phyloP scores from a whole-genome alignment of 1,140 invertebrate species.

The Bombus confusus region DNA sequence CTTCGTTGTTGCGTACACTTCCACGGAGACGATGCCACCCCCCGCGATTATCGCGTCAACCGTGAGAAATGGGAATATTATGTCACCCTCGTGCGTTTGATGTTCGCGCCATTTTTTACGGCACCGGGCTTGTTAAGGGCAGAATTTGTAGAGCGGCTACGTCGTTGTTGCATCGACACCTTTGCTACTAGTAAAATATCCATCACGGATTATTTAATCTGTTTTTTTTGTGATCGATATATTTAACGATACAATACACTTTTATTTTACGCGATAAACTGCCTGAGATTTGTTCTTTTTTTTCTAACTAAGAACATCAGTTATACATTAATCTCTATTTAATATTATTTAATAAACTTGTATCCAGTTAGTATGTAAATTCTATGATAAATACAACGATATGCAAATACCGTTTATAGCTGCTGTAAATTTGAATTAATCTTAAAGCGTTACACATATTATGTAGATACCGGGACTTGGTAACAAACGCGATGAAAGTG shows the following conservation, averaged over 20 bases:
- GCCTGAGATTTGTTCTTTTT: no score
- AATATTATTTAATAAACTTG: no score
- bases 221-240: no score
- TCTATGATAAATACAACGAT: no score
- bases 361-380: no score
- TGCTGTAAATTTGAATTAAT: neutral
- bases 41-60: conserved; percentile 57
- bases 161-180: no score
- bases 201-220: neutral
- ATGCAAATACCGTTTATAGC: neutral
- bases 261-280: no score
- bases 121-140: neutral
- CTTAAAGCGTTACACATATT: neutral
- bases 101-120: neutral
- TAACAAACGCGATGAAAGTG: neutral
- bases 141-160: neutral
- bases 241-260: no score
- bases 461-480: no score
- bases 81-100: conserved; percentile 11
- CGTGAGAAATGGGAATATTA: conserved; percentile 66
- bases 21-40: conserved; percentile 28
- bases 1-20: conserved; percentile 14
- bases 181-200: neutral
- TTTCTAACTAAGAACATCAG: no score
- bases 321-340: no score